Percentiles rank a stretch among this genome's conserved stretches.
These are phyloP conservation scores for Promerops cafer DNA, from an alignment of 2,113 vertebrate genomes.

Conservation along the genomic window DNA sequence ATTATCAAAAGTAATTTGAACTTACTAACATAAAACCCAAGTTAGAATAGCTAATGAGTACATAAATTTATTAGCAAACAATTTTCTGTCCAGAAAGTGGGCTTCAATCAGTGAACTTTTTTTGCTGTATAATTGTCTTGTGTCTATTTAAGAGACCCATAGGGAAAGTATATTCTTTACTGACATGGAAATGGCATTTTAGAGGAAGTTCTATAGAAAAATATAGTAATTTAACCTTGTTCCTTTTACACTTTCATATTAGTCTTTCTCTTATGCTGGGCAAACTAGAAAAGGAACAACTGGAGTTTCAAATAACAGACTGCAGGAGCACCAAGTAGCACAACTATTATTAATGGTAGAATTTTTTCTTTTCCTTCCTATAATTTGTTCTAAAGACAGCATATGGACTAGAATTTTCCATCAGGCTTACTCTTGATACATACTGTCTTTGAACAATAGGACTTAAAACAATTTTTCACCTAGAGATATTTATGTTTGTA, in stretches of 20 bases:
- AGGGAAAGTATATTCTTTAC: background rate
- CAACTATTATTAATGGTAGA: background rate
- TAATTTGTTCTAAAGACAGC: background rate
- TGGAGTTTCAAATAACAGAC: background rate
- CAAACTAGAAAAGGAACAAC: slow-evolving; percentile 18
- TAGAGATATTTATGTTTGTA: background rate
- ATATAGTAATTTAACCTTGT: background rate
- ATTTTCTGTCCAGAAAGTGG: background rate
- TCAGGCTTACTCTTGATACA: background rate
- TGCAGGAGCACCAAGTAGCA: background rate
- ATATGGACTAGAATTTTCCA: background rate
- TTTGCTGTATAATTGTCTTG: background rate
- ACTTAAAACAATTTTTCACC: background rate
- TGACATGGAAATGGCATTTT: background rate
- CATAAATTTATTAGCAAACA: background rate
- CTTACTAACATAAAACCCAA: background rate
- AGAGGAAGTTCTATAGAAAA: background rate
- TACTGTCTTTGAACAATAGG: background rate
- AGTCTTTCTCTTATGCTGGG: background rate
- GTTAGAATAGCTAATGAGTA: background rate
- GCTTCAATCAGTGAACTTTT: background rate
- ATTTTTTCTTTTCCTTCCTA: background rate
- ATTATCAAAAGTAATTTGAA: slow-evolving; percentile 32
- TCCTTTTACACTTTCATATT: background rate
- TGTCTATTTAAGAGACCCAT: background rate